Evolutionary conservation across 1,140 invertebrate genomes (phyloP), one percentile per base, ranked within the genome.

Genomic region (Aplysia californica): DNA sequence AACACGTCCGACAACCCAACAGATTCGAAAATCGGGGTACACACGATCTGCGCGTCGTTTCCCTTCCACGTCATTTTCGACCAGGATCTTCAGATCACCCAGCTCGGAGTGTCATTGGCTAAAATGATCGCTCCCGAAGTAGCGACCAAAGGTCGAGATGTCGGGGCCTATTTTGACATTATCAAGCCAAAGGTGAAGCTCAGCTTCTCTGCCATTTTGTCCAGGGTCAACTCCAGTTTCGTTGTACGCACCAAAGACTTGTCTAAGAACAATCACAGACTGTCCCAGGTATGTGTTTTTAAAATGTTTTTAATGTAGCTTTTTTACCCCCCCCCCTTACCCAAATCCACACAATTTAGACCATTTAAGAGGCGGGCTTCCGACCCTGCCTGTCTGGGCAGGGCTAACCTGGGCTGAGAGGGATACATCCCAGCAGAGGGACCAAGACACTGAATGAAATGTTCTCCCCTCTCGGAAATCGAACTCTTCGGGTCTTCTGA

Each of bases 21-120:
- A 59, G 82, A 85, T 20, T 82, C 80, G 10, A 85, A 84, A 74
- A 85, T 87, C 21, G 81, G 84, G 10, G 82, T 86, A 3, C 31
- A 64, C 23, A 97, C 96, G n/a, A 98, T 98, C 91, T 97, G 96
- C 87, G 93, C 94, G 75, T 94, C 97, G 5, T 98, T 98, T 89
- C 97, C 97, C 20, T 98, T 98, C 88, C 96, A 98, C 88, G 90
- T 98, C 75, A 95, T 98, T 92, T 98, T 98, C 85, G 94, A 98
- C 86, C 92, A 95, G 26, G 92, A 95, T 75, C 91, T 98, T 86
- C 92, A 92, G 82, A 95, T 98, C 82, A 92, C 95, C 29, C 96
- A 97, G 91, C 94, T 86, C 10, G 97, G 97, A 15, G 65, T 74
- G 41, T 83, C 82, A 23, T 75, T 87, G 35, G 71, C 83, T 55